Evolutionary conservation across 1,140 invertebrate genomes (phyloP), one percentile per base, ranked within the genome.

Genomic region (Drosophila fuyamai): DNA sequence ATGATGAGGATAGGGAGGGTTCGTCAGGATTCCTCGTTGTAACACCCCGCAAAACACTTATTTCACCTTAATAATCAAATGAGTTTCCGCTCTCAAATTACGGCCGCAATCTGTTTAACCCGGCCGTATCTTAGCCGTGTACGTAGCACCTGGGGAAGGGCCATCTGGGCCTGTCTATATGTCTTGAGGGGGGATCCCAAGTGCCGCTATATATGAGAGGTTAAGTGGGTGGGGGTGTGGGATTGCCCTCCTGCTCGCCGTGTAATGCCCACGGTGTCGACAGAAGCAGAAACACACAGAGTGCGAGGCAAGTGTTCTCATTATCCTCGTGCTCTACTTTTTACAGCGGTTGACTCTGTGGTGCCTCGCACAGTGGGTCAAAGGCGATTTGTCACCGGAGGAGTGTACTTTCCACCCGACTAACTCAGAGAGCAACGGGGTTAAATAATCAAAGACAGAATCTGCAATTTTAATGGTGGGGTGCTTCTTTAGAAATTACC

Each of bases 1-100:
- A 36, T 66, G 35, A 5, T 18, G 27, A 27, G 10, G 40, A 5
- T 10, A 27, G 57, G 38, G 23, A n/a, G 51, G 36, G 38, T n/a
- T 41, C 46, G n/a, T 14, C n/a, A 29, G 48, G 9, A 32, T 12
- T 8, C 13, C 38, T 32, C 23, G 38, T 29, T 58, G 41, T 38
- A 18, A 32, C 43, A 7, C 41, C 50, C 63, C 71, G 23, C 43
- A 43, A 53, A 76, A 50, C 83, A 89, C 77, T 90, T 84, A 89
- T 89, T 89, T 80, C 85, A 84, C 77, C 81, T 89, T 90, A 90
- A 89, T 89, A 89, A 89, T 90, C 84, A 89, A 89, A 89, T 90
- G 85, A 89, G 81, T 89, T 89, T 89, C 63, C 77, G 81, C 84
- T 90, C 74, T 84, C 81, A 89, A 88, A 89, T 89, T 89, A 89